These are phyloP conservation scores for Limnephilus rhombicus DNA, from an alignment of 2,888 invertebrate genomes.

Conservation along the genomic window DNA sequence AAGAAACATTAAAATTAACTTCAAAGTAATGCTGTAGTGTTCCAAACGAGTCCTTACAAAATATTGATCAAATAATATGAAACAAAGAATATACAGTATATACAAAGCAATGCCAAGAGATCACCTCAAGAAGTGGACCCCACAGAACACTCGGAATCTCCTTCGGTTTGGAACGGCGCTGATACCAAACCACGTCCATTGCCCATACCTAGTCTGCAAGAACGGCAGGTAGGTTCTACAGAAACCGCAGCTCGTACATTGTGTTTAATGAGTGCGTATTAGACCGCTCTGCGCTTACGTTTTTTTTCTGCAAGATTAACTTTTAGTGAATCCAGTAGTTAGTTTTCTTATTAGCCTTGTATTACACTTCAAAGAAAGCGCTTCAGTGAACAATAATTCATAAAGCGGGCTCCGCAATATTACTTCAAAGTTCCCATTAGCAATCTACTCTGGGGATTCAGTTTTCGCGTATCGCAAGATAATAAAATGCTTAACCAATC, in stretches of 20 bases:
- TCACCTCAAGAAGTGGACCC: too few species aligned
- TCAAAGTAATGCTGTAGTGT: too few species aligned
- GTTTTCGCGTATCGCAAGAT: neutral
- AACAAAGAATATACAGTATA: too few species aligned
- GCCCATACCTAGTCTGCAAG: neutral
- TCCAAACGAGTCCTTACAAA: too few species aligned
- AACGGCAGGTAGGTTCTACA: neutral
- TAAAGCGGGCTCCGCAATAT: neutral
- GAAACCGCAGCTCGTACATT: neutral
- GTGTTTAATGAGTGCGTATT: neutral
- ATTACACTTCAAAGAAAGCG: neutral
- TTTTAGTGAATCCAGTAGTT: neutral
- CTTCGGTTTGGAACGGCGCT: neutral
- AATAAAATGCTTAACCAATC: neutral
- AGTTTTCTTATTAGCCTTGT: neutral
- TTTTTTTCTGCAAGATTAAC: conserved; percentile 1
- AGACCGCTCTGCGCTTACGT: neutral
- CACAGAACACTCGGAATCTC: neutral
- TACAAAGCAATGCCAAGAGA: too few species aligned
- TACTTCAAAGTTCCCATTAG: neutral
- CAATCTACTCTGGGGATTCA: neutral
- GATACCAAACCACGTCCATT: neutral
- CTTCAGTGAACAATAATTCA: neutral
- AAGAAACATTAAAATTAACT: too few species aligned
- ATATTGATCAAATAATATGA: too few species aligned